Percentiles rank a stretch among this genome's conserved stretches.
Conservation (phyloP, 2,888 invertebrate genomes). For the Eucriotettix oculatus region DNA sequence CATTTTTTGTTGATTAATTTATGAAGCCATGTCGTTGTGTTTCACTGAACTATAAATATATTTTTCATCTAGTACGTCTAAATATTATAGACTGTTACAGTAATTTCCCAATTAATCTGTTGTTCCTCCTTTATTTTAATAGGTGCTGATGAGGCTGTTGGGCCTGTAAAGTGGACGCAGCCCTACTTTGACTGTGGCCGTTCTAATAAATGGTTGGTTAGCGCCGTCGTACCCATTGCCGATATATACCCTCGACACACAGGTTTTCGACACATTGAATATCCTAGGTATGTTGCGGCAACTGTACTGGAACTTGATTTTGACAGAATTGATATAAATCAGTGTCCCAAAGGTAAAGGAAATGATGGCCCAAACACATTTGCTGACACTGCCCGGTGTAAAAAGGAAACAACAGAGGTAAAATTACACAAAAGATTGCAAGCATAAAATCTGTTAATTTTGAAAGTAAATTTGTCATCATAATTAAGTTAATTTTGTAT, state of each 20-base stretch:
- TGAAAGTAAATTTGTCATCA: too few relatives aligned
- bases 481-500: too few relatives aligned
- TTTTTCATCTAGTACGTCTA: neutral
- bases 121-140: neutral
- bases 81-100: too few relatives aligned
- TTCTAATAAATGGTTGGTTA: slow-evolving; percentile 90
- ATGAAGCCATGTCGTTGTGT: too few relatives aligned
- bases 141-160: slow-evolving; percentile 74
- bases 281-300: slow-evolving; percentile 83
- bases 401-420: slow-evolving; percentile 75
- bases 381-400: slow-evolving; percentile 79
- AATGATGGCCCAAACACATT: slow-evolving; percentile 80
- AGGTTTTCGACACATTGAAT: slow-evolving; percentile 81
- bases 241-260: slow-evolving; percentile 92
- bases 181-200: slow-evolving; percentile 95
- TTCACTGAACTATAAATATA: neutral
- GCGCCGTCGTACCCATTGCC: slow-evolving; percentile 84
- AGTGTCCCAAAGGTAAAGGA: slow-evolving; percentile 79
- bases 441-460: too few relatives aligned
- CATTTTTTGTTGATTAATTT: too few relatives aligned
- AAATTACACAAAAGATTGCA: too few relatives aligned
- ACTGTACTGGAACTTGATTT: slow-evolving; percentile 92
- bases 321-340: slow-evolving; percentile 92
- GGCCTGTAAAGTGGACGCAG: slow-evolving; percentile 84
- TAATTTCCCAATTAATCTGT: neutral